These are phyloP conservation scores for Pseudopipra pipra DNA, from an alignment of 2,113 vertebrate genomes.

Conservation along the genomic window DNA sequence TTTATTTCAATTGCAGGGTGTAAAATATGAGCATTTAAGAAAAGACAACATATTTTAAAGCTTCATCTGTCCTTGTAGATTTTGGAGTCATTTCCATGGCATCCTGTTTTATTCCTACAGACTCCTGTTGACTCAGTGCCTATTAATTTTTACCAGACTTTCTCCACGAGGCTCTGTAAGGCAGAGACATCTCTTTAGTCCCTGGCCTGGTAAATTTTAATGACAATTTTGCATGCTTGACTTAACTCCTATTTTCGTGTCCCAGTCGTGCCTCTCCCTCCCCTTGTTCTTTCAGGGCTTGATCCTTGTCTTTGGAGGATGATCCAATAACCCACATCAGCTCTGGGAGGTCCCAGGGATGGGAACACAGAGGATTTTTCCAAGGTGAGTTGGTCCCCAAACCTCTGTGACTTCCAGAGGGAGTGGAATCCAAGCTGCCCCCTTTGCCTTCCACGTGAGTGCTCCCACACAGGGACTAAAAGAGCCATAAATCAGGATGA, in stretches of 20 bases:
- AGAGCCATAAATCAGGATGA: not conserved
- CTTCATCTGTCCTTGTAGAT: not conserved
- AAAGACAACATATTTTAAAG: not conserved
- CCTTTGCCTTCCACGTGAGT: not conserved
- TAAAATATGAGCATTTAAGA: not conserved
- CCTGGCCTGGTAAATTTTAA: conserved; percentile 58
- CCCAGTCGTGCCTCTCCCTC: not conserved
- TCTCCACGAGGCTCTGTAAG: not conserved
- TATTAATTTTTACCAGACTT: conserved; percentile 36
- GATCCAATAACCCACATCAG: not conserved
- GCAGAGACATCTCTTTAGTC: conserved; percentile 8
- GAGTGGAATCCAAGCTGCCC: not conserved
- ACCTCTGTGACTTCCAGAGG: not conserved
- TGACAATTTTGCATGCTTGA: conserved; percentile 63
- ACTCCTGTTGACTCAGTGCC: not conserved
- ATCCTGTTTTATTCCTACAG: not conserved
- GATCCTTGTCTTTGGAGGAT: not conserved
- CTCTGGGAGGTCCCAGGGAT: not conserved
- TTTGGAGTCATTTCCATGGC: not conserved
- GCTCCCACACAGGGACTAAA: not conserved
- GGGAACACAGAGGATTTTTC: not conserved
- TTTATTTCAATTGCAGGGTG: not conserved
- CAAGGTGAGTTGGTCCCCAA: not conserved
- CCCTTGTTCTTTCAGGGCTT: not conserved
- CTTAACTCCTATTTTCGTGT: conserved; percentile 13